Conservation (phyloP, 92 coral and sea anemone species). For the Isaurus tuberculatus region DNA sequence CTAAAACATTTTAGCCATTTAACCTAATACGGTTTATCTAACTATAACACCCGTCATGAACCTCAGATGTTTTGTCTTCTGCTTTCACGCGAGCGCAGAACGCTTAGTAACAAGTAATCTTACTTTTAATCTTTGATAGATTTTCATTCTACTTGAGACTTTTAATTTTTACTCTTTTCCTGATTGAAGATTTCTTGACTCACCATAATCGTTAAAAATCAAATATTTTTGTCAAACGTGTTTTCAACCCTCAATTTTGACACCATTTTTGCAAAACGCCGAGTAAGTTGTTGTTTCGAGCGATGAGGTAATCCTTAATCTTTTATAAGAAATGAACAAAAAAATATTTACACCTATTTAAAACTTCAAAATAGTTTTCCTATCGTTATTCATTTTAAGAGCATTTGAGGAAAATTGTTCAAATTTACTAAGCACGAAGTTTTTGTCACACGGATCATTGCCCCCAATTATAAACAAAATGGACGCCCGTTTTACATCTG, state of each 20-base stretch:
- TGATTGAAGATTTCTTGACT: not conserved
- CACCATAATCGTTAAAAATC: not conserved
- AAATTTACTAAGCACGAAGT: not conserved
- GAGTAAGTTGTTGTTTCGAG: not conserved
- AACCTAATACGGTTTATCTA: too few relatives aligned
- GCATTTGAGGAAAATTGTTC: not conserved
- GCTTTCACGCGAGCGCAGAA: too few relatives aligned
- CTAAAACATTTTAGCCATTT: too few relatives aligned
- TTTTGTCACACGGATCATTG: slow-evolving; percentile 30
- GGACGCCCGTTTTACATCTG: slow-evolving; percentile 62
- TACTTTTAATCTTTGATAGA: slow-evolving; percentile 10
- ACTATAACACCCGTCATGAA: too few relatives aligned
- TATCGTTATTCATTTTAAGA: not conserved
- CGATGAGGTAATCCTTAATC: slow-evolving; percentile 44
- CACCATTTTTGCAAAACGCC: not conserved
- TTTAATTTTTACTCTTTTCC: not conserved
- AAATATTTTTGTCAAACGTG: not conserved
- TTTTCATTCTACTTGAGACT: not conserved
- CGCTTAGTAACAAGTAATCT: not conserved
- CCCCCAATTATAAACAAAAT: slow-evolving; percentile 43
- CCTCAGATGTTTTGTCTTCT: too few relatives aligned
- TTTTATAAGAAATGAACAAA: slow-evolving; percentile 3
- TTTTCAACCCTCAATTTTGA: not conserved
- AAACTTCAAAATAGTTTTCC: not conserved
- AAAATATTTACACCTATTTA: not conserved